phyloP scores from a whole-genome alignment of 2,888 invertebrate species.

The Drosophila neutralis region DNA sequence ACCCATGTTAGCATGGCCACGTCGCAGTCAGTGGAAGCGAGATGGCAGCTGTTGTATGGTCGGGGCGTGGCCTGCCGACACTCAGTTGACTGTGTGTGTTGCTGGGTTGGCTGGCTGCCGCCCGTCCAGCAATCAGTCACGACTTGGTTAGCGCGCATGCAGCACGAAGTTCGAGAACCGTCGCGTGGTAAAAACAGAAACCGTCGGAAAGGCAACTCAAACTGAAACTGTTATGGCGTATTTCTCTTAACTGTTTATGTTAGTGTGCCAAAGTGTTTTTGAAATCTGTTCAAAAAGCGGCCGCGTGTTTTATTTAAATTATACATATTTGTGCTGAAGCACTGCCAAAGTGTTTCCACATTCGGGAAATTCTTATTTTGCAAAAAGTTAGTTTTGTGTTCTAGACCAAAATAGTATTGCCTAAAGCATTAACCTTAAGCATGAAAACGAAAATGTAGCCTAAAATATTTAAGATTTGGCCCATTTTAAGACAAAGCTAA shows the following conservation, averaged over 20 bases:
- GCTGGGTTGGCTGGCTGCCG: conserved; percentile 64
- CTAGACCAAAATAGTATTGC: conserved; percentile 2
- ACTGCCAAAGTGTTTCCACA: conserved; percentile 7
- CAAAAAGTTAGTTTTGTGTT: conserved; percentile 53
- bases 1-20: not conserved
- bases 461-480: not conserved
- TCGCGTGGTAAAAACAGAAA: conserved; percentile 48
- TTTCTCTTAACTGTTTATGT: conserved; percentile 33
- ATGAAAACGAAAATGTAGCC: conserved; percentile 4
- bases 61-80: conserved; percentile 58
- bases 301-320: conserved; percentile 21
- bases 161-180: conserved; percentile 70
- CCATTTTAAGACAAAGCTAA: not conserved
- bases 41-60: conserved; percentile 20
- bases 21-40: conserved; percentile 34
- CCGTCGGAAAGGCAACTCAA: conserved; percentile 57
- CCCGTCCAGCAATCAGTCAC: conserved; percentile 77
- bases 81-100: conserved; percentile 19
- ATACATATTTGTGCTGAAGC: conserved; percentile 15
- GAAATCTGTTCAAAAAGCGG: conserved; percentile 5
- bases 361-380: conserved; percentile 23
- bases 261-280: conserved; percentile 31
- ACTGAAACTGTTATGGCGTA: conserved; percentile 44
- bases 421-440: conserved; percentile 1
- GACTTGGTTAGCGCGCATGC: conserved; percentile 79